A percentile compares a stretch with the other conserved stretches of the same genome.
phyloP scores from a whole-genome alignment of 2,888 invertebrate genomes.

The Esperia sulphurella region DNA sequence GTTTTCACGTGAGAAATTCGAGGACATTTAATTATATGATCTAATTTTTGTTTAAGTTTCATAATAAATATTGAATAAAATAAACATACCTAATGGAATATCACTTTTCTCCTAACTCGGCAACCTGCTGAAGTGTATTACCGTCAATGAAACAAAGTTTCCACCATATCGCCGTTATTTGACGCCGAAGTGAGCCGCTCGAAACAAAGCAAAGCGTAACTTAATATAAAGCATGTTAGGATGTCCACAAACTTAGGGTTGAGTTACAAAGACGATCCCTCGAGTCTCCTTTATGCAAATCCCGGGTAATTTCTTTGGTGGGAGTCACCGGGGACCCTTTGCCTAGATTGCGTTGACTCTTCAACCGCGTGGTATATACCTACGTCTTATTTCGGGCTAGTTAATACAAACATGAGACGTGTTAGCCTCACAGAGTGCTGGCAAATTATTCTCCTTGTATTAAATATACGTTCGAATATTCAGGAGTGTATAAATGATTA shows the following conservation, averaged over 20 bases:
- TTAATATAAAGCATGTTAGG: slow-evolving; percentile 66
- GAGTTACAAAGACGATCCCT: slow-evolving; percentile 68
- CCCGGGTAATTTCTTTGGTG: slow-evolving; percentile 70
- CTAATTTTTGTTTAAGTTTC: too few species aligned
- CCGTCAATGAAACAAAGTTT: slow-evolving; percentile 25
- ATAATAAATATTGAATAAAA: not conserved
- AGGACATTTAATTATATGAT: too few species aligned
- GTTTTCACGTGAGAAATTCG: too few species aligned
- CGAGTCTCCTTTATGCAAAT: slow-evolving; percentile 74
- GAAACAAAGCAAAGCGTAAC: slow-evolving; percentile 54
- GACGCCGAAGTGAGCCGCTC: slow-evolving; percentile 34
- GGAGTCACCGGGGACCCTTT: slow-evolving; percentile 62
- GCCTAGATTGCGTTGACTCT: slow-evolving; percentile 64
- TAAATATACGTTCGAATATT: not conserved
- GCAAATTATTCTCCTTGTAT: not conserved
- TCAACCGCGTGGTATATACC: slow-evolving; percentile 43
- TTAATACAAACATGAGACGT: slow-evolving; percentile 1
- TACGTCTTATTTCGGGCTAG: slow-evolving; percentile 34
- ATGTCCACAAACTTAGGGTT: slow-evolving; percentile 61
- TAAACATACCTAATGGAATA: not conserved
- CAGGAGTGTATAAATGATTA: not conserved
- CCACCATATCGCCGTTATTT: slow-evolving; percentile 39
- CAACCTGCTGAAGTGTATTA: not conserved
- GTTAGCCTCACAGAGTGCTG: not conserved
- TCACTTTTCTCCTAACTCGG: not conserved